Evolutionary conservation across 1,140 invertebrate genomes (phyloP).

Genomic region (Anoplolepis gracilipes): DNA sequence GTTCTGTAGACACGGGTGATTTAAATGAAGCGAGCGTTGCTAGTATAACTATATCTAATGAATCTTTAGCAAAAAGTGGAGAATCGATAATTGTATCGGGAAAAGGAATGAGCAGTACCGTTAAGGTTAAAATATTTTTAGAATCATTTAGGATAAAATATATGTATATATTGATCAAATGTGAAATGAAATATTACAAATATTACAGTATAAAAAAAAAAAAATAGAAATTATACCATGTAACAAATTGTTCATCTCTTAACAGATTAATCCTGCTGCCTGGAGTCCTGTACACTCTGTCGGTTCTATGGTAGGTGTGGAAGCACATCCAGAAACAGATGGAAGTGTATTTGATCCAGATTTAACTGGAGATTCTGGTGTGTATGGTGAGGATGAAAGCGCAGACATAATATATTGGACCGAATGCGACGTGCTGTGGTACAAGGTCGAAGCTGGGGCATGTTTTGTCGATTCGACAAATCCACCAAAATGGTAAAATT

Average conservation of each 20-base stretch:
- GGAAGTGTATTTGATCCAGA: constrained; percentile 92
- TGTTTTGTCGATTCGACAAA: constrained; percentile 89
- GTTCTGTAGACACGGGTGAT: constrained; percentile 79
- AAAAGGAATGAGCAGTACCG: constrained; percentile 83
- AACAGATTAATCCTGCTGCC: constrained; percentile 89
- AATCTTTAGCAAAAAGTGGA: constrained; percentile 83
- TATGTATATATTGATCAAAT: not conserved
- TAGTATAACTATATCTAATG: constrained; percentile 85
- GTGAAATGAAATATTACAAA: not conserved
- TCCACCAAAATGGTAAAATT: constrained; percentile 91
- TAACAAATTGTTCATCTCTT: constrained; percentile 2
- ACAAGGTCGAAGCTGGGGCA: constrained; percentile 92
- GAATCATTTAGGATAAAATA: not conserved
- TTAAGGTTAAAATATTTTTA: constrained; percentile 77
- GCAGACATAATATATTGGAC: constrained; percentile 90
- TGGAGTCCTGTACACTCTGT: constrained; percentile 94
- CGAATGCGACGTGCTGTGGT: constrained; percentile 92
- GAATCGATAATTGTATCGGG: constrained; percentile 83
- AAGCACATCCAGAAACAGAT: constrained; percentile 93
- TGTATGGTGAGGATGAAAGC: constrained; percentile 92
- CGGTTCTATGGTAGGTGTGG: constrained; percentile 91
- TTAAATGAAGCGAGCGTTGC: constrained; percentile 81
- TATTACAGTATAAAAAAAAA: no score
- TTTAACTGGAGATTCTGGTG: constrained; percentile 89
- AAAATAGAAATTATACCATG: not conserved